A percentile compares a stretch with the other conserved stretches of the same genome.
phyloP scores from a whole-genome alignment of 2,113 vertebrate species.

The Peromyscus californicus region DNA sequence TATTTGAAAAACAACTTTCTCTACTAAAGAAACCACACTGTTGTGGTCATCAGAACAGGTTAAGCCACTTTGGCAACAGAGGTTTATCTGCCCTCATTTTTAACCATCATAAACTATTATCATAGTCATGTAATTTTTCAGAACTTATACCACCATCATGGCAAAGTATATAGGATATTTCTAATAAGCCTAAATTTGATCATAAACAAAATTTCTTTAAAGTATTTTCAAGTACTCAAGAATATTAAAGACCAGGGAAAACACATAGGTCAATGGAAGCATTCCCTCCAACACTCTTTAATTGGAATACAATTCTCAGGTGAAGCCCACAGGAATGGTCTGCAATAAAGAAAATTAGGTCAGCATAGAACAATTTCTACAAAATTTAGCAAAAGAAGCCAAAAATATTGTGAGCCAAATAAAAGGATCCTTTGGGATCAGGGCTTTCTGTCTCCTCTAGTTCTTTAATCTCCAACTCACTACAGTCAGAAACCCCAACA shows the following conservation, averaged over 20 bases:
- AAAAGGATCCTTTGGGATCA: slow-evolving; percentile 31
- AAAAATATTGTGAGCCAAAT: slow-evolving; percentile 60
- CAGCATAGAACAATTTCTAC: slow-evolving; percentile 59
- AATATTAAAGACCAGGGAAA: slow-evolving; percentile 42
- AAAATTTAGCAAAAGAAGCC: slow-evolving; percentile 51
- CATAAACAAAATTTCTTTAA: slow-evolving; percentile 39
- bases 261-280: slow-evolving; percentile 41
- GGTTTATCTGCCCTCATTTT: slow-evolving; percentile 48
- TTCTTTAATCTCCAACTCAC: slow-evolving; percentile 57
- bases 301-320: slow-evolving; percentile 60
- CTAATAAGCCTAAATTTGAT: slow-evolving; percentile 39
- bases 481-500: slow-evolving; percentile 30
- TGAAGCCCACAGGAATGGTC: slow-evolving; percentile 65
- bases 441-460: slow-evolving; percentile 26
- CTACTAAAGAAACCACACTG: slow-evolving; percentile 54
- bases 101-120: slow-evolving; percentile 34
- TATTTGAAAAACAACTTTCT: slow-evolving; percentile 53
- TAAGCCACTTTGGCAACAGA: slow-evolving; percentile 51
- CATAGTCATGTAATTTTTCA: slow-evolving; percentile 14
- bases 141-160: slow-evolving; percentile 23
- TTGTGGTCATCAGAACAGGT: slow-evolving; percentile 43
- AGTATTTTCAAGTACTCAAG: slow-evolving; percentile 61
- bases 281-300: slow-evolving; percentile 60
- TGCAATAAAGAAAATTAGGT: slow-evolving; percentile 73
- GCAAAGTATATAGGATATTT: slow-evolving; percentile 46